Evolutionary conservation across 2,113 vertebrate genomes (phyloP).

Genomic region (Phoenicopterus ruber): DNA sequence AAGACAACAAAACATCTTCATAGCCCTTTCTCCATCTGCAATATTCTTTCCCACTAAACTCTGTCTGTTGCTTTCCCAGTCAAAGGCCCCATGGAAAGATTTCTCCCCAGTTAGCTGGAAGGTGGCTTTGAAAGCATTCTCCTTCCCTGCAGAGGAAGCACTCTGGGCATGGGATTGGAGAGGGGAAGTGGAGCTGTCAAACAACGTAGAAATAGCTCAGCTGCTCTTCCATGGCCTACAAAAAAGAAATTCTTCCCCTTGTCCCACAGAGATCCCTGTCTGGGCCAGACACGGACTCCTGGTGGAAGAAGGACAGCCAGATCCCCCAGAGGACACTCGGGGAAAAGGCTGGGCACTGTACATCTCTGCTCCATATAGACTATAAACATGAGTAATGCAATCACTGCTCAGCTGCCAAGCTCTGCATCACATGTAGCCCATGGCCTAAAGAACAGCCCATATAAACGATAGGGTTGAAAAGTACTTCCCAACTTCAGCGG

Average conservation of each 20-base stretch:
- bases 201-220: background rate
- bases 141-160: background rate
- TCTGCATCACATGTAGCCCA: background rate
- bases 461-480: background rate
- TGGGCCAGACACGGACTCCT: background rate
- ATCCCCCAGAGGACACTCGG: background rate
- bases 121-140: background rate
- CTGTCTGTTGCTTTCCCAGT: background rate
- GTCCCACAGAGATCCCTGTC: background rate
- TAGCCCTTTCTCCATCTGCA: background rate
- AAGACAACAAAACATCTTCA: background rate
- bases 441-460: background rate
- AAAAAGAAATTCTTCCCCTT: background rate
- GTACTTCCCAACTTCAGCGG: background rate
- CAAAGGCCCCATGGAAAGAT: background rate
- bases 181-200: background rate
- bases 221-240: background rate
- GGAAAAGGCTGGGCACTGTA: background rate
- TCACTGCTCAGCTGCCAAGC: background rate
- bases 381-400: background rate
- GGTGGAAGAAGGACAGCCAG: background rate
- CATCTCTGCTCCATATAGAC: background rate
- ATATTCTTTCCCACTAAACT: background rate
- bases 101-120: background rate
- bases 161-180: background rate